These are phyloP conservation scores for Heliconius erato DNA, from an alignment of 2,888 invertebrate species.

Conservation along the genomic window DNA sequence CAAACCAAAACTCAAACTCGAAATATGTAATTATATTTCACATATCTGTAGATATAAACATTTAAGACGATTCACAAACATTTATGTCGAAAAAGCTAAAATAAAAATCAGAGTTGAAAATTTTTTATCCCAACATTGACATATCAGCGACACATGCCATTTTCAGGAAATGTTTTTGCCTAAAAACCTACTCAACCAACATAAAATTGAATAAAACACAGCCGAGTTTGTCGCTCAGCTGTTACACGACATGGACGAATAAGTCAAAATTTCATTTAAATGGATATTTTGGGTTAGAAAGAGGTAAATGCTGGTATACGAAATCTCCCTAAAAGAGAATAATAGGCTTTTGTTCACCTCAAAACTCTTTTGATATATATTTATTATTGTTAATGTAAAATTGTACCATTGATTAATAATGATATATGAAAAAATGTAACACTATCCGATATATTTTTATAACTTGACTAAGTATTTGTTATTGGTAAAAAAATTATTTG, in stretches of 20 bases:
- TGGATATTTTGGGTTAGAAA: conserved; percentile 13
- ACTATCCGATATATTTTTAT: neutral
- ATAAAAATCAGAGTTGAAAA: neutral
- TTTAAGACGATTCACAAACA: neutral
- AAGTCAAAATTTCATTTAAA: conserved; percentile 30
- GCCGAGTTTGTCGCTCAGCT: conserved; percentile 58
- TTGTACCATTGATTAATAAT: neutral
- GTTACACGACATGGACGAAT: conserved; percentile 63
- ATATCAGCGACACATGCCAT: conserved; percentile 20
- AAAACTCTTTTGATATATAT: neutral
- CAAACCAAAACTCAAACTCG: neutral
- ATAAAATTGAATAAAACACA: conserved; percentile 42
- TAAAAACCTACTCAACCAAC: conserved; percentile 35
- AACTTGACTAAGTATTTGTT: too few species aligned
- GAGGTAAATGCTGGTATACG: conserved; percentile 8
- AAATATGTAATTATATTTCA: neutral
- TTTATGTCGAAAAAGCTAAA: neutral
- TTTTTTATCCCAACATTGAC: conserved; percentile 24
- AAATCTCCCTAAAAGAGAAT: neutral
- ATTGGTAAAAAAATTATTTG: too few species aligned
- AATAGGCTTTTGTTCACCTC: conserved; percentile 4
- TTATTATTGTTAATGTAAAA: neutral
- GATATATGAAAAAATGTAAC: neutral
- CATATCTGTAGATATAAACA: neutral
- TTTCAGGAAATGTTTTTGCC: conserved; percentile 35